Conservation (phyloP, 2,797 vertebrate genomes). For the Coendou prehensilis region DNA sequence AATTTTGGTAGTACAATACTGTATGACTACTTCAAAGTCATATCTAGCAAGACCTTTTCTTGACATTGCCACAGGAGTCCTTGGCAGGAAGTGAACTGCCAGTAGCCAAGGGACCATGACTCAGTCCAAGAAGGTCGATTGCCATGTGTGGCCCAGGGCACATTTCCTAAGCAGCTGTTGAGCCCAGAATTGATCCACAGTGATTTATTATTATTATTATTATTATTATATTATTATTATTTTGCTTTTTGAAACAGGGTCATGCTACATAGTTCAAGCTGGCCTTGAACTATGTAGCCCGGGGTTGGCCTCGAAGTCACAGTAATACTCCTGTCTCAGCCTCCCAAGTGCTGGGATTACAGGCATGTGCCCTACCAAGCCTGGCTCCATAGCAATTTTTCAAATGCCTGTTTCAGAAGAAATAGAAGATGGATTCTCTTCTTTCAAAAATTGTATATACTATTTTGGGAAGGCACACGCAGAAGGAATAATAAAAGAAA, state of each 20-base stretch:
- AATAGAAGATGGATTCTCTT: neutral
- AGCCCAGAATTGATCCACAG: neutral
- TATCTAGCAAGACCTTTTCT: slow-evolving; percentile 16
- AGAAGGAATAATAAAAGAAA: slow-evolving; percentile 24
- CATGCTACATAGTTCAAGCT: neutral
- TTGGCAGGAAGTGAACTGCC: slow-evolving; percentile 16
- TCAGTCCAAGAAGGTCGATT: neutral
- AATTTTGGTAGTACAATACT: slow-evolving; percentile 31
- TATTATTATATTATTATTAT: neutral
- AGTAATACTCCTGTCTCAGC: neutral
- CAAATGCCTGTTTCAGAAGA: slow-evolving; percentile 36
- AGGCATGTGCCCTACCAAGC: neutral
- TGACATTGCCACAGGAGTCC: neutral
- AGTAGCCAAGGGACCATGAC: neutral
- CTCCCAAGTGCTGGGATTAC: neutral
- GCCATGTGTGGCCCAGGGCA: neutral
- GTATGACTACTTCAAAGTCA: neutral
- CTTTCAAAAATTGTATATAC: neutral
- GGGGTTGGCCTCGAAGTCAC: neutral
- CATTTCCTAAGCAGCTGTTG: neutral
- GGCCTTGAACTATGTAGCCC: neutral
- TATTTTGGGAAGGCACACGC: neutral
- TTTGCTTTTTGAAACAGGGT: neutral
- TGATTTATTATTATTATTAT: neutral
- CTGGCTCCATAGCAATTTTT: neutral